Evolutionary conservation across 1,140 invertebrate species (phyloP).

Genomic region (Camponotus pennsylvanicus): DNA sequence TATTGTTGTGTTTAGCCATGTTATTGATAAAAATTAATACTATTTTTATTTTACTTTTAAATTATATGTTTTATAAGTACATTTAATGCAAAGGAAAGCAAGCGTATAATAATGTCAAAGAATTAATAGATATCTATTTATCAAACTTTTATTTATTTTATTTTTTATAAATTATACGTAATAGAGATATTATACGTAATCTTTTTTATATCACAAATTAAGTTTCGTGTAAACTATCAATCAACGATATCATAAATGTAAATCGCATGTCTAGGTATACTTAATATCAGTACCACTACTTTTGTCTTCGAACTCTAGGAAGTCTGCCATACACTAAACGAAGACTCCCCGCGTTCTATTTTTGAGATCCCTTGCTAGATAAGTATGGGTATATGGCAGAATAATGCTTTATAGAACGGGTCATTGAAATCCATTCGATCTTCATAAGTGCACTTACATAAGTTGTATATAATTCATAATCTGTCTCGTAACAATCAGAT

Average conservation of each 20-base stretch:
- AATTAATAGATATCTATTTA: constrained; percentile 8
- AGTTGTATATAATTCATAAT: constrained; percentile 12
- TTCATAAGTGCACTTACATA: constrained; percentile 34
- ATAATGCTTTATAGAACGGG: constrained; percentile 43
- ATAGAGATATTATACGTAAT: neutral
- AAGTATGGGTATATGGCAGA: constrained; percentile 11
- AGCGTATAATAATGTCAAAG: neutral
- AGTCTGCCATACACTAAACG: constrained; percentile 9
- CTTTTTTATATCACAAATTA: neutral
- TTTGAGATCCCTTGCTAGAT: constrained; percentile 44
- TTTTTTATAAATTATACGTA: neutral
- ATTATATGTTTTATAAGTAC: neutral
- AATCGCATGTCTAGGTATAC: neutral
- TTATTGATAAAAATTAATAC: neutral
- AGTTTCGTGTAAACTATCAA: neutral
- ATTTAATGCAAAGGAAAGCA: neutral
- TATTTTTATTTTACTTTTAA: constrained; percentile 12
- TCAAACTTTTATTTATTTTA: constrained; percentile 17
- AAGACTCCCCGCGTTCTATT: constrained; percentile 34
- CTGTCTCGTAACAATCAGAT: constrained; percentile 22
- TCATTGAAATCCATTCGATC: constrained; percentile 54
- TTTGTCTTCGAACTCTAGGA: constrained; percentile 40
- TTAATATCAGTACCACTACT: neutral
- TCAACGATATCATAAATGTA: neutral
- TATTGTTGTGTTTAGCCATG: neutral